A percentile compares a stretch with the other conserved stretches of the same genome.
phyloP scores from a whole-genome alignment of 1,140 invertebrate genomes.

The Grapholita molesta region DNA sequence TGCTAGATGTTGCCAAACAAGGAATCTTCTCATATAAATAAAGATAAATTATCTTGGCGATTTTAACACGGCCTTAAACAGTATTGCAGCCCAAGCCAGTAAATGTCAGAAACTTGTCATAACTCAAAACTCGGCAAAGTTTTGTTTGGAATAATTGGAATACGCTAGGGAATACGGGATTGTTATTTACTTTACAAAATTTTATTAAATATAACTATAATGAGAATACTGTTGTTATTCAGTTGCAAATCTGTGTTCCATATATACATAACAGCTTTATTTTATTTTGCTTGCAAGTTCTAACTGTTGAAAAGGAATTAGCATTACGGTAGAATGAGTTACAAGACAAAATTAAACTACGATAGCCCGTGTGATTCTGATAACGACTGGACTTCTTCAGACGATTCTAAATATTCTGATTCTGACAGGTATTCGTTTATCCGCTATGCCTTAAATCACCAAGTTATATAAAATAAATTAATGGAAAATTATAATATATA shows the following conservation, averaged over 20 bases:
- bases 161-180: too few relatives aligned
- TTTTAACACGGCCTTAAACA: neutral
- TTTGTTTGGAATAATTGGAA: neutral
- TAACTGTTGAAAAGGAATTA: neutral
- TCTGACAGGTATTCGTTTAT: slow-evolving; percentile 50
- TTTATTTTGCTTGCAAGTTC: neutral
- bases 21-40: neutral
- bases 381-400: slow-evolving; percentile 69
- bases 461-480: neutral
- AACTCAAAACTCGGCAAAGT: neutral
- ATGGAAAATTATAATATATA: too few relatives aligned
- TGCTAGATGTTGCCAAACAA: neutral
- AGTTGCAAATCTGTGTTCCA: neutral
- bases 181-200: neutral
- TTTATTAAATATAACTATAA: neutral
- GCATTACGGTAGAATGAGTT: slow-evolving; percentile 38
- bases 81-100: neutral
- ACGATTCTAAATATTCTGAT: slow-evolving; percentile 66
- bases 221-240: neutral
- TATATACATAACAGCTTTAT: neutral
- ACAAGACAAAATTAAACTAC: slow-evolving; percentile 47
- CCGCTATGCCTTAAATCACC: neutral
- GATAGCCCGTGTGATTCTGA: slow-evolving; percentile 66
- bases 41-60: neutral
- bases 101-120: neutral